Evolutionary conservation across 1,140 invertebrate genomes (phyloP), one percentile per base, ranked within the genome.

Genomic region (Drosophila subobscura): DNA sequence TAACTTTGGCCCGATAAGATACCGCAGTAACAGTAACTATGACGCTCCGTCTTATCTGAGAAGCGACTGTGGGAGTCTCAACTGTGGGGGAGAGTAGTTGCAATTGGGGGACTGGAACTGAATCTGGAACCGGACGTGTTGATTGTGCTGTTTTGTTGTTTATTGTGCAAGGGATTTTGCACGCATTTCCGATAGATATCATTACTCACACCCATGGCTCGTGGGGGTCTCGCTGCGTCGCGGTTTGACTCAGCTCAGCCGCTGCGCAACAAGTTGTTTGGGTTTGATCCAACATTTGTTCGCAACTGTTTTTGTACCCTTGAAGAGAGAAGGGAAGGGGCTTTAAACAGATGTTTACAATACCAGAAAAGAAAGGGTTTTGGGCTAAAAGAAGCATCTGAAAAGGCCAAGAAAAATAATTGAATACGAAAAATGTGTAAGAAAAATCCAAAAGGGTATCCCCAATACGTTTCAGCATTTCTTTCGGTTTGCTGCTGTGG

Each of bases 1-100:
- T 78, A 78, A 81, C 79, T 81, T 78, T 74, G 50, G 63, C 61
- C 20, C 58, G 81, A 85, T 85, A 85, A 85, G 81, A 85, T 85
- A 85, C 42, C 79, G 45, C 40, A 49, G 53, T 25, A 52, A 44
- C 40, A 49, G 53, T 25, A 52, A 44, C 65, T 50, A 72, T 70
- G 65, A 83, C 79, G 63, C 71, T 66, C 57, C 75, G 41, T 70
- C 27, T 73, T 84, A 84, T 84, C 80, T 55, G 37, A 66, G 68
- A 67, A 59, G 5, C 40, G 37, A 49, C 63, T 33, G 8, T 33
- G 7, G 29, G 8, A 33, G 8, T 8, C 27, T 6, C 27, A 27
- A 27, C 61, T 67, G 25, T 58, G 16, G 25, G 14, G 46, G 37
- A 74, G 14, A 22, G 37, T 57, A 8, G 10, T 47, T 40, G 51